phyloP scores from a whole-genome alignment of 2,797 vertebrate genomes.

The Champsocephalus gunnari region DNA sequence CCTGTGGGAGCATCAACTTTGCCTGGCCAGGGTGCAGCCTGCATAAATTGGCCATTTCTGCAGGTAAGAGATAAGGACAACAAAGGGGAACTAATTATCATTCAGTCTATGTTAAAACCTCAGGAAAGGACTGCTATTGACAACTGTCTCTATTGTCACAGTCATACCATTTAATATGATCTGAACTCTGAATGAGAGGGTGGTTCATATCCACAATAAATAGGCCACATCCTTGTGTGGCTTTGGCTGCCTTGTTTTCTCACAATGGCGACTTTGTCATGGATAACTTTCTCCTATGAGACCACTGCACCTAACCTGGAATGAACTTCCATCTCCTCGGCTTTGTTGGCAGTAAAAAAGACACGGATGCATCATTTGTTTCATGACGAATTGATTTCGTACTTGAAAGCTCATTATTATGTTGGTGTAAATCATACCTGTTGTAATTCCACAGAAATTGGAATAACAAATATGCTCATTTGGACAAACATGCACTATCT shows the following conservation, averaged over 20 bases:
- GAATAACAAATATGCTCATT: slow-evolving; percentile 63
- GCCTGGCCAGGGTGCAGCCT: slow-evolving; percentile 77
- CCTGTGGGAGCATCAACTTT: slow-evolving; percentile 83
- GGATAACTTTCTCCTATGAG: slow-evolving; percentile 71
- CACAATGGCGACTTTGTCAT: slow-evolving; percentile 54
- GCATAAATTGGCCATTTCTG: slow-evolving; percentile 84
- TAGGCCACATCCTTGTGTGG: slow-evolving; percentile 62
- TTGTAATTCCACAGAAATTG: slow-evolving; percentile 60
- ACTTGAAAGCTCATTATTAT: slow-evolving; percentile 62
- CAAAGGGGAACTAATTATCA: slow-evolving; percentile 86
- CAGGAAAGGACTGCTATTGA: slow-evolving; percentile 78
- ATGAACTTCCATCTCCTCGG: slow-evolving; percentile 52
- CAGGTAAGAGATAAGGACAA: slow-evolving; percentile 85
- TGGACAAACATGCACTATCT: slow-evolving; percentile 57
- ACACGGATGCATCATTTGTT: slow-evolving; percentile 57
- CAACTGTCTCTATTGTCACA: slow-evolving; percentile 76
- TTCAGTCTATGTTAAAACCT: slow-evolving; percentile 82
- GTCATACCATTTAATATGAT: slow-evolving; percentile 75
- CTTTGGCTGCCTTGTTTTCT: slow-evolving; percentile 48
- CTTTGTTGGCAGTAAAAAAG: slow-evolving; percentile 46
- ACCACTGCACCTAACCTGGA: slow-evolving; percentile 44
- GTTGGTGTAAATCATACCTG: slow-evolving; percentile 58
- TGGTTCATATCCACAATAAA: slow-evolving; percentile 72
- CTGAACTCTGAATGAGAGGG: slow-evolving; percentile 68
- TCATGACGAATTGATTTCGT: slow-evolving; percentile 73